Evolutionary conservation across 2,888 invertebrate species (phyloP), one percentile per base, ranked within the genome.

Genomic region (Platynereis dumerilii): DNA sequence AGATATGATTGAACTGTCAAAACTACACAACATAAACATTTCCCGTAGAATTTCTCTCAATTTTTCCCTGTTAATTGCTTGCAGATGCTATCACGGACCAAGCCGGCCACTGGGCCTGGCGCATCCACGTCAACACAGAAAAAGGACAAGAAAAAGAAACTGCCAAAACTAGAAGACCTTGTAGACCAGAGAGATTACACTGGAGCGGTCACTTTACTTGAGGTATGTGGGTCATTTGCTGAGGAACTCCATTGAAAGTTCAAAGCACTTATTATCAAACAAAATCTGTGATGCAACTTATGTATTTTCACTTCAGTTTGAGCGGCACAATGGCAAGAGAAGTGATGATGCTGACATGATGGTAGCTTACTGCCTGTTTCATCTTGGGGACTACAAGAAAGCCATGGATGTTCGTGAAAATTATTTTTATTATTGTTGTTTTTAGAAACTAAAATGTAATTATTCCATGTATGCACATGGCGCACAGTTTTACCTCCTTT

Each of bases 301-400:
- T 27, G 12, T 15, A n/a, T 57, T 15, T 28, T 24, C 3, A 26
- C 60, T 39, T 57, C 76, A 88, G 88, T 89, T 88, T 80, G 86
- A 87, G 76, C 86, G 87, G 75, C 85, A 84, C 75, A 84, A 81
- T 71, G 87, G 87, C 26, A 86, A 87, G 71, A 83, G 83, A 34
- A 85, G 83, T 69, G 76, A 85, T n/a, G 86, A 87, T 66, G 86
- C 87, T 20, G 91, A 92, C 60, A 86, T 92, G 73, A 98, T 98
- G 97, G 89, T 93, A 69, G 97, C 93, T 0, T 97, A 95, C 85
- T 96, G 96, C 83, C 91, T 92, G 77, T 99, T 97, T 85, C 97
- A 98, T 84, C 87, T 96, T 68, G 97, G 96, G 1, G 95, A 98
- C 81, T 96, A 96, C 85, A 91, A 91, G 76, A 89, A 90, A 75